Percentiles rank a stretch among this genome's conserved stretches.
phyloP scores from a whole-genome alignment of 2,113 vertebrate species.

The Oxyruncus cristatus region DNA sequence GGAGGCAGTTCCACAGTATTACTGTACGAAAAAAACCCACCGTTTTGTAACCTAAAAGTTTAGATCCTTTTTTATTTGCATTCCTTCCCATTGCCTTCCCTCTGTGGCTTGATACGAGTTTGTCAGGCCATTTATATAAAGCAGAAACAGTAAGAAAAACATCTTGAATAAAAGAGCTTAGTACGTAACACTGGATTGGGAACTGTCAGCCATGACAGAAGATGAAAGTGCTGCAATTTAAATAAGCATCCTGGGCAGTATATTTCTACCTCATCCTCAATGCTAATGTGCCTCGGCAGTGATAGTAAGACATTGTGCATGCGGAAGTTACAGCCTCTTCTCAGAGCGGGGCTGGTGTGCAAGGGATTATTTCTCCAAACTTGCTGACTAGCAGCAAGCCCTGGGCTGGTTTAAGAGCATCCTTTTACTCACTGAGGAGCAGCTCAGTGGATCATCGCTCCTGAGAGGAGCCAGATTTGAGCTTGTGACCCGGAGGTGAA shows the following conservation, averaged over 20 bases:
- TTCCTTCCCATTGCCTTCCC: not conserved
- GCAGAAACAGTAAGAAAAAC: not conserved
- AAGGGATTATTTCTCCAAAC: not conserved
- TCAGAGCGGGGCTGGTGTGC: not conserved
- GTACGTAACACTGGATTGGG: not conserved
- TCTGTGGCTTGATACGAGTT: not conserved
- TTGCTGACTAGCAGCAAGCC: not conserved
- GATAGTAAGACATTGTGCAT: not conserved
- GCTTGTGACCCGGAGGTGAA: not conserved
- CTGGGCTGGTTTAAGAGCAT: not conserved
- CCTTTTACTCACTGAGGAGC: not conserved
- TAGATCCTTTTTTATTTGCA: not conserved
- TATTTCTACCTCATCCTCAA: not conserved
- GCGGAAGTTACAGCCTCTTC: not conserved
- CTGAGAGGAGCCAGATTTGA: conserved; percentile 7
- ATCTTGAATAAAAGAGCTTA: conserved; percentile 28
- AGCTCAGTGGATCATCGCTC: not conserved
- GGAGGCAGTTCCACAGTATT: not conserved
- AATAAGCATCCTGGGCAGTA: not conserved
- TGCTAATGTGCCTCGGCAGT: not conserved
- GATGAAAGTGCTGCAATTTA: conserved; percentile 12
- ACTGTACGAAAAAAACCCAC: not conserved
- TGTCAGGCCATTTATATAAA: conserved; percentile 9
- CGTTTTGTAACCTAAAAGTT: not conserved
- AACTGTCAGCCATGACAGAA: not conserved